Evolutionary conservation across 2,888 invertebrate species (phyloP).

Genomic region (Cephus rjabovi): DNA sequence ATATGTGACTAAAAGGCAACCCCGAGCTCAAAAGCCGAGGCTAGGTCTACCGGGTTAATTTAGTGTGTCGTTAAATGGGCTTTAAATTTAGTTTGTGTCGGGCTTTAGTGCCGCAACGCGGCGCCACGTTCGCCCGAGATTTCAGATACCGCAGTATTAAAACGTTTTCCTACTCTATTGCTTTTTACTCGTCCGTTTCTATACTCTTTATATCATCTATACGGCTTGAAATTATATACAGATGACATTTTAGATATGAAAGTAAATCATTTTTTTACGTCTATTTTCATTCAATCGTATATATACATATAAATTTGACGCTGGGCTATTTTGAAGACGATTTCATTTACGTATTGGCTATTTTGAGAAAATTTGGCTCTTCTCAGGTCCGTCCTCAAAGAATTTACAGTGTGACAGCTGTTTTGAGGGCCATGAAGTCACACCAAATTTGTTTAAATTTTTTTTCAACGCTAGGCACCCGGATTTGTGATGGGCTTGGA

Average conservation of each 20-base stretch:
- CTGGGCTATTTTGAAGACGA: too few relatives aligned
- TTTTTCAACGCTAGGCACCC: too few relatives aligned
- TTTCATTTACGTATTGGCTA: too few relatives aligned
- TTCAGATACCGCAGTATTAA: slow-evolving; percentile 3
- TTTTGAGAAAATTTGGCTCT: too few relatives aligned
- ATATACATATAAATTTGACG: too few relatives aligned
- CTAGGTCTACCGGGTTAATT: slow-evolving; percentile 31
- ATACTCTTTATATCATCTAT: neutral
- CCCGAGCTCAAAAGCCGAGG: slow-evolving; percentile 20
- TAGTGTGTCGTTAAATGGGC: slow-evolving; percentile 39
- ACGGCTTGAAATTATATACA: neutral
- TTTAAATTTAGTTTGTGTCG: slow-evolving; percentile 37
- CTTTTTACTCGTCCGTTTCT: neutral
- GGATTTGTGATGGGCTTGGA: too few relatives aligned
- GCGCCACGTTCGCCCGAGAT: slow-evolving; percentile 2
- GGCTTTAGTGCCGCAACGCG: neutral
- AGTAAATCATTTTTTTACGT: neutral
- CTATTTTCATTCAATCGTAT: neutral
- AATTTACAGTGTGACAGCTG: too few relatives aligned
- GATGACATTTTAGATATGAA: neutral
- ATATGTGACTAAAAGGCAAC: slow-evolving; percentile 8
- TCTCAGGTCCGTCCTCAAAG: too few relatives aligned
- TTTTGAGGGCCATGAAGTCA: too few relatives aligned
- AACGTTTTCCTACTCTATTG: neutral
- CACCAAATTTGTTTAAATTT: too few relatives aligned